A percentile compares a stretch with the other conserved stretches of the same genome.
Conservation (phyloP, 2,888 invertebrate species). For the Apotomis capreana region DNA sequence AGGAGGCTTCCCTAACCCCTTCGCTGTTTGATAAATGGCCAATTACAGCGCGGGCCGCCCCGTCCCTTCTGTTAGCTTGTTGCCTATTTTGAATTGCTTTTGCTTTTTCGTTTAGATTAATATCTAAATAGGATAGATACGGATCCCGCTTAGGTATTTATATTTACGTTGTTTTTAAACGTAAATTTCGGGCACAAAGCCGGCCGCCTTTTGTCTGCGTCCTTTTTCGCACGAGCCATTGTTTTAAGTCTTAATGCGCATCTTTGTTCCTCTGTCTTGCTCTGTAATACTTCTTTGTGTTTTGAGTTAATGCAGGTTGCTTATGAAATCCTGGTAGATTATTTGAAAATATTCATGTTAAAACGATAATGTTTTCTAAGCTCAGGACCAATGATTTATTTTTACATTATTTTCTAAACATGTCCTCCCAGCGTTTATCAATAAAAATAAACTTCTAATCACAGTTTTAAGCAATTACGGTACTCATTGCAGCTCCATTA, state of each 20-base stretch:
- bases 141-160: conserved; percentile 77
- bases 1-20: conserved; percentile 80
- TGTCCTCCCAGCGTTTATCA: neutral
- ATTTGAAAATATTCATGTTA: neutral
- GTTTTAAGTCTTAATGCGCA: conserved; percentile 65
- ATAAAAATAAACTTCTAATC: neutral
- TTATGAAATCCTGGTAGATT: conserved; percentile 42
- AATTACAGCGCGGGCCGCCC: conserved; percentile 79
- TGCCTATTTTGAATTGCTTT: conserved; percentile 84
- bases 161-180: conserved; percentile 82
- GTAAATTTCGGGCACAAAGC: conserved; percentile 72
- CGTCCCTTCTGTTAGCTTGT: conserved; percentile 83
- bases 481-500: conserved; percentile 10
- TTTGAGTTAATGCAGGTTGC: conserved; percentile 42
- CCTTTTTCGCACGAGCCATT: conserved; percentile 68
- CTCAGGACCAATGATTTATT: too few relatives aligned
- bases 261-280: conserved; percentile 60
- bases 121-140: conserved; percentile 84
- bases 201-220: conserved; percentile 62
- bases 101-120: conserved; percentile 84
- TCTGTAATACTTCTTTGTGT: conserved; percentile 62
- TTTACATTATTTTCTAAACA: too few relatives aligned
- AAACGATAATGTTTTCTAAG: neutral
- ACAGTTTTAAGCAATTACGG: neutral
- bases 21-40: conserved; percentile 84